Evolutionary conservation across 2,888 invertebrate species (phyloP), one percentile per base, ranked within the genome.

Genomic region (Drosophila phalerata): DNA sequence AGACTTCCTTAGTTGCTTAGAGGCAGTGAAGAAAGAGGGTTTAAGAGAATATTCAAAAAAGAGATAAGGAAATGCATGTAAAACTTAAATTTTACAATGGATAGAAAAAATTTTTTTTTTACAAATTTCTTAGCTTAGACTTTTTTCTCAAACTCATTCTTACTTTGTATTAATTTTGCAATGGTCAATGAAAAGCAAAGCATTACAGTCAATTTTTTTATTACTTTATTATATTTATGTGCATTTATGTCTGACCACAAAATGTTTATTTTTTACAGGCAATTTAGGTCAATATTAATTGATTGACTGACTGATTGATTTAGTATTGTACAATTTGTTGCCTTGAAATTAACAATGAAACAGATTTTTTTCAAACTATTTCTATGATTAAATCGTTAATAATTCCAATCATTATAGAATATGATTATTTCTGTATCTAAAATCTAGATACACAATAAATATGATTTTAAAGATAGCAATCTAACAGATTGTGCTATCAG

Each of bases 221-320:
- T 71, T 57, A 48, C 70, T 48, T 63, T 51, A 71, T 45, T 40
- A 43, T 38, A 48, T 72, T 72, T 69, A 73, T 62, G 61, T 73
- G 75, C 77, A 76, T 73, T 72, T 55, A 62, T 71, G 42, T 15
- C 58, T 15, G 52, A 56, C 15, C 60, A 57, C 52, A 63, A 60
- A 57, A 49, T 72, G 61, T 80, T 58, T 57, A 56, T 71, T 66
- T 74, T 67, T 67, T 28, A 25, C 49, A 47, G 52, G n/a, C 25
- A 58, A 84, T 81, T 76, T 79, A 25, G 81, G 81, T 84, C 79
- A 84, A 68, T 56, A 73, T 60, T 79, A 69, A 79, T 73, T 76
- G 69, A 77, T 63, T 64, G 55, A 30, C 52, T n/a, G 58, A 57
- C 19, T 52, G 34, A 51, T 55, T 48, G 62, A 58, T 64, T 64